Percentiles rank a stretch among this genome's conserved stretches.
phyloP scores from a whole-genome alignment of 2,888 invertebrate species.

The Molorchus minor region DNA sequence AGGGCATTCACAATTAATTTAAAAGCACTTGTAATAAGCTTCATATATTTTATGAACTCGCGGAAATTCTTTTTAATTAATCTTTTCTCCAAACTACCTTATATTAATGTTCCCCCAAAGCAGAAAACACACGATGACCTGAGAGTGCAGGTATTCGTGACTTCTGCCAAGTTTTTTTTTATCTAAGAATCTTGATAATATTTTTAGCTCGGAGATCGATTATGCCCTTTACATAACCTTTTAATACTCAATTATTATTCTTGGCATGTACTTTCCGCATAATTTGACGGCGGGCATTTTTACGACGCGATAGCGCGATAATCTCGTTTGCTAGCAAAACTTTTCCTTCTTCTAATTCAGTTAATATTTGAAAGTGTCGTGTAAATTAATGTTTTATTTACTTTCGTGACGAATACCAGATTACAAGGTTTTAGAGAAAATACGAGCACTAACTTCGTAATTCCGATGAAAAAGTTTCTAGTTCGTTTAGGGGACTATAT shows the following conservation, averaged over 20 bases:
- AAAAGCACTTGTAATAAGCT: too few species aligned
- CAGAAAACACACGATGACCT: slow-evolving; percentile 1
- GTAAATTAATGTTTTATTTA: background rate
- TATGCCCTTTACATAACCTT: slow-evolving; percentile 17
- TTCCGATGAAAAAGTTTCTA: background rate
- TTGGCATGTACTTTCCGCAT: slow-evolving; percentile 10
- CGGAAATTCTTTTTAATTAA: too few species aligned
- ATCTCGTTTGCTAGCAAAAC: slow-evolving; percentile 6
- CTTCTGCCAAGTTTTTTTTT: slow-evolving; percentile 16
- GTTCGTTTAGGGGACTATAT: background rate
- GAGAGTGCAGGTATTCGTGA: slow-evolving; percentile 16
- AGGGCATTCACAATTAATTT: too few species aligned
- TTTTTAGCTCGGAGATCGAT: slow-evolving; percentile 23
- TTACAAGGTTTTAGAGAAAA: background rate
- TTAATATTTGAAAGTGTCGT: background rate
- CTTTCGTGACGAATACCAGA: background rate
- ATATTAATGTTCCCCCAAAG: too few species aligned
- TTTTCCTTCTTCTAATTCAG: slow-evolving; percentile 5
- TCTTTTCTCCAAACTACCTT: too few species aligned
- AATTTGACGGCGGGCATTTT: slow-evolving; percentile 15
- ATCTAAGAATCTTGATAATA: slow-evolving; percentile 18
- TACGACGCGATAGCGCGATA: slow-evolving; percentile 7
- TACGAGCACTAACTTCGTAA: background rate
- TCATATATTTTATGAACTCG: too few species aligned
- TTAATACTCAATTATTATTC: slow-evolving; percentile 9